Evolutionary conservation across 2,797 vertebrate species (phyloP), one percentile per base, ranked within the genome.

Genomic region (Anguilla obscura): DNA sequence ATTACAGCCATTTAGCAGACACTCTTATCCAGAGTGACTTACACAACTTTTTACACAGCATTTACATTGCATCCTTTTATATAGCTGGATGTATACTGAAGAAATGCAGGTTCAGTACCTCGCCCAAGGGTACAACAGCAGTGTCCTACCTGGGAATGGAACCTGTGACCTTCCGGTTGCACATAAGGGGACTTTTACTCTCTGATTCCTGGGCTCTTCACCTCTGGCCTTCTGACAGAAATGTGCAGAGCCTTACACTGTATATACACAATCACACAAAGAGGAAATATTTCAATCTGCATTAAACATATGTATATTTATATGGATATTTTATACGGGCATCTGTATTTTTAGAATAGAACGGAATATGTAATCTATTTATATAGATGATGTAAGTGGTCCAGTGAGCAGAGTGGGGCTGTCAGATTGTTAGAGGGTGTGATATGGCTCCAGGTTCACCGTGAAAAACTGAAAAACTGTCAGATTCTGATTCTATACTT

Each of bases 271-370:
- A 76, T 24, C 76, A 24, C 5, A 45, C 24, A n/a, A 24, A 80
- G 40, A 80, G 24, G 18, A 80, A 45, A n/a, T 80, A 80, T 80
- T 80, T 80, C 40, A 48, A n/a, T 80, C 36, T 7, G 40, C 40
- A 76, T 76, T 76, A 76, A 36, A 76, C 18, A 36, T 76, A 76
- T 1, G 36, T 76, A 76, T 76, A 76, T 76, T 76, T 45, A 48
- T 80, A 48, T 48, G 76, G 48, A 80, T 80, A 80, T 45, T 80
- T 80, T 80, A 80, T 50, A 80, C 45, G 4, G 21, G 21, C 40
- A 40, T 80, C 18, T 48, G 76, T 80, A 80, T 80, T 80, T 80
- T 80, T 80, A 80, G 76, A 50, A 48, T 80, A 80, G 76, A 48
- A 24, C 6, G 40, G 76, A 80, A 80, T 80, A 50, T 80, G 21